Conservation (phyloP, 2,797 vertebrate genomes). For the Pipistrellus kuhlii region DNA sequence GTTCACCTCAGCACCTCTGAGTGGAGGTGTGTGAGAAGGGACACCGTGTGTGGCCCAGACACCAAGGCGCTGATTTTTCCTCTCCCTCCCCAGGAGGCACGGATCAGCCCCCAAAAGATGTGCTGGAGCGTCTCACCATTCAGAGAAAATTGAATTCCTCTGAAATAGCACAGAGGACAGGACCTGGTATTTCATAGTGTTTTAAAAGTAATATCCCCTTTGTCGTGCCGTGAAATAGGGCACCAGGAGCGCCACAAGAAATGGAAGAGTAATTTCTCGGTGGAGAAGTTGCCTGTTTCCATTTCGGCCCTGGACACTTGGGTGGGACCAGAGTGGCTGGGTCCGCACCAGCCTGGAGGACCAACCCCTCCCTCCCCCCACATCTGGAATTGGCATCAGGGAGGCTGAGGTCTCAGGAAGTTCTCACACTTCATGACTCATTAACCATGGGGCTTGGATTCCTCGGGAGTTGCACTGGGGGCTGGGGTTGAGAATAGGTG, state of each 20-base stretch:
- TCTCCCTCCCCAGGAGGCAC: not conserved
- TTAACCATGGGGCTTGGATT: conserved; percentile 94
- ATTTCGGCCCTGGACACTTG: conserved; percentile 48
- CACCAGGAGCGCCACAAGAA: conserved; percentile 71
- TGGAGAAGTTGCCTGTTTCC: conserved; percentile 75
- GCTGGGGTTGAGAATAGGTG: not conserved
- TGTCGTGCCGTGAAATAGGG: conserved; percentile 83
- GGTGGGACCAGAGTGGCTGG: not conserved
- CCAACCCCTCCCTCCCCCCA: conserved; percentile 81
- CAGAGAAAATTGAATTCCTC: conserved; percentile 82
- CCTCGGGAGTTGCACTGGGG: conserved; percentile 86
- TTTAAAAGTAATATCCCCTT: conserved; percentile 85
- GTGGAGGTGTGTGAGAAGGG: not conserved
- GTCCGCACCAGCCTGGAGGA: not conserved
- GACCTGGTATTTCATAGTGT: conserved; percentile 83
- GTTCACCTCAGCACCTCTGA: not conserved
- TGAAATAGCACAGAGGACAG: conserved; percentile 78
- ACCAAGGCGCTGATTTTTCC: not conserved
- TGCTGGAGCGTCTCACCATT: conserved; percentile 63
- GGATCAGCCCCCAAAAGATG: conserved; percentile 56
- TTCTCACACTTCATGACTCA: conserved; percentile 99
- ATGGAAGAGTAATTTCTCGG: conserved; percentile 84
- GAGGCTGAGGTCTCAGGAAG: conserved; percentile 93
- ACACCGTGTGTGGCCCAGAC: not conserved
- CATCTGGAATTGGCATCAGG: conserved; percentile 97